Evolutionary conservation across 2,888 invertebrate species (phyloP), one percentile per base, ranked within the genome.

Genomic region (Drosophila buzzatii): DNA sequence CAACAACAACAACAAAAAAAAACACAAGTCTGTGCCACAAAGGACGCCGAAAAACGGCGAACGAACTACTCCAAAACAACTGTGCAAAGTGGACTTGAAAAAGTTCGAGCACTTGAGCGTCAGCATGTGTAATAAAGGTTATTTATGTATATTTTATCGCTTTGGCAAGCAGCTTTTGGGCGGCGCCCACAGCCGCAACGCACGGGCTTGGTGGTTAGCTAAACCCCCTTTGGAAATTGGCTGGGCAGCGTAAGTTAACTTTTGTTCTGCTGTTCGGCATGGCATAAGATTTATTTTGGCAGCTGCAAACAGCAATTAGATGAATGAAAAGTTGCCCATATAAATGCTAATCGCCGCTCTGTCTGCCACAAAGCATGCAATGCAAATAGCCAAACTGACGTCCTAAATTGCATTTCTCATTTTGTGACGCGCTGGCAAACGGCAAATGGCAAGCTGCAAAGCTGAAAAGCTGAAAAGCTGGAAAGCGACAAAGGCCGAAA

Each of bases 61-160:
- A 70, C 56, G 59, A 82, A 86, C 87, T 87, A 82, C 85, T 84
- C 76, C 60, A 87, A 81, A 83, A 84, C 85, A 85, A 85, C 83
- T 76, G 81, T 70, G 84, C 84, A 85, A 85, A 86, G 87, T 87
- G 85, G 85, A 87, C 86, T 86, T 86, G 87, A 87, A 77, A 86
- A 86, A 86, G 85, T 86, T 86, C 63, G 74, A 84, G 85, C 85
- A 87, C 85, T 85, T 85, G 85, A 85, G 83, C 82, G 73, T 72
- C 80, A 79, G 84, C 86, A 86, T 85, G 87, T 86, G 88, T 86
- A 86, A 86, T 87, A 86, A 87, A 87, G 85, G 85, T 87, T 86
- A 86, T 86, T 86, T 87, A 86, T 86, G 85, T 87, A 87, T 86
- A 85, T 85, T 84, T 86, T 86, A 85, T 81, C 81, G 76, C 71